phyloP scores from a whole-genome alignment of 2,113 vertebrate genomes.

The Chionis minor region DNA sequence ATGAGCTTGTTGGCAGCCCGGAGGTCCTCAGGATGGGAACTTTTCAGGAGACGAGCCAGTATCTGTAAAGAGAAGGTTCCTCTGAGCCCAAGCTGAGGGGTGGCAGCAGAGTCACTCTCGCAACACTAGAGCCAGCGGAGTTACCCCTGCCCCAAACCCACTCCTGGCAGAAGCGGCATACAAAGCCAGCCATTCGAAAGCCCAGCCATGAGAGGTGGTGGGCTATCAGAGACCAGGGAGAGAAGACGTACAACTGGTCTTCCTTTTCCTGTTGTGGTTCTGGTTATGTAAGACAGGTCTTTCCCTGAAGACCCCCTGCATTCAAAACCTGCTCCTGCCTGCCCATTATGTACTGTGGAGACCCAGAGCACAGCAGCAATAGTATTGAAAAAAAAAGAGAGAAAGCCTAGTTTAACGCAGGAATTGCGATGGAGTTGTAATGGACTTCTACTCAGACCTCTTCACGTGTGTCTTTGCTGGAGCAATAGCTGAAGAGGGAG shows the following conservation, averaged over 20 bases:
- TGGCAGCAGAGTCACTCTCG: background rate
- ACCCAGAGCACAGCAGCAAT: background rate
- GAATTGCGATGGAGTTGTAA: background rate
- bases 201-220: background rate
- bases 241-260: background rate
- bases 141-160: background rate
- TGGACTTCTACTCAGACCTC: background rate
- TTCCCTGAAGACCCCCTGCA: background rate
- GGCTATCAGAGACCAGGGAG: background rate
- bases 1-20: conserved; percentile 97
- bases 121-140: background rate
- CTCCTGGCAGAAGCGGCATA: background rate
- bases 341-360: background rate
- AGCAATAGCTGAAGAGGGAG: background rate
- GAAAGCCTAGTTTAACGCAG: background rate
- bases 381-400: background rate
- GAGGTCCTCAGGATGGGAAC: conserved; percentile 93
- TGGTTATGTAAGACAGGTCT: background rate
- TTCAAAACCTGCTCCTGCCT: background rate
- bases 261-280: background rate
- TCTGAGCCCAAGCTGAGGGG: background rate
- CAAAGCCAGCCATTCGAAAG: background rate
- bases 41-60: conserved; percentile 92
- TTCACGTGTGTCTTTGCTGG: background rate
- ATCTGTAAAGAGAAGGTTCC: conserved; percentile 74